Evolutionary conservation across 1,140 invertebrate genomes (phyloP).

Genomic region (Hirudo medicinalis): DNA sequence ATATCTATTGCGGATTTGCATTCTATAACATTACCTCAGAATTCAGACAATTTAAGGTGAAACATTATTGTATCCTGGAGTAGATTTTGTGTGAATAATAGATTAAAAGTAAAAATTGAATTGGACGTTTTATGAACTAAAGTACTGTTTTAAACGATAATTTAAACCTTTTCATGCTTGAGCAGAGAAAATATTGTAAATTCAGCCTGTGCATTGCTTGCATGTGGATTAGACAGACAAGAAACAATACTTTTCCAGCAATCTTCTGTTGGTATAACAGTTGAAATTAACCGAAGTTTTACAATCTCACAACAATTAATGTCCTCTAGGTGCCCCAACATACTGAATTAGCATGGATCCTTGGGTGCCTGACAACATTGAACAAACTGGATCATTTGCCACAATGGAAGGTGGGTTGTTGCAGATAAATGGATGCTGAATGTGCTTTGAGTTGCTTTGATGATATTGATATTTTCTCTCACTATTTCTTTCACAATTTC

Average conservation of each 20-base stretch:
- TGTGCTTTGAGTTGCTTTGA: too few relatives aligned
- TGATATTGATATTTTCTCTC: background rate
- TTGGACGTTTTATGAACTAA: background rate
- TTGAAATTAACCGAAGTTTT: background rate
- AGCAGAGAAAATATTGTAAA: constrained; percentile 54
- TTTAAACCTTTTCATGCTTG: constrained; percentile 15
- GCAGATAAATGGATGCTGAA: background rate
- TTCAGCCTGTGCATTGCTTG: constrained; percentile 69
- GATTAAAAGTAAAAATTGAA: constrained; percentile 13
- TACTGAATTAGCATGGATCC: constrained; percentile 73
- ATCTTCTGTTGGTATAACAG: constrained; percentile 49
- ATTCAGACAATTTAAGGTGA: constrained; percentile 51
- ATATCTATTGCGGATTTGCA: constrained; percentile 86
- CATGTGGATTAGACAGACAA: constrained; percentile 75
- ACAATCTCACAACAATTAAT: background rate
- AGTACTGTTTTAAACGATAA: too few relatives aligned
- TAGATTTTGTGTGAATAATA: background rate
- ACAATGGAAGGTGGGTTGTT: constrained; percentile 58
- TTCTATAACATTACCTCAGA: constrained; percentile 73
- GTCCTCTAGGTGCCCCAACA: constrained; percentile 49
- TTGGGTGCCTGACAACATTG: constrained; percentile 70
- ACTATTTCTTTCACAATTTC: background rate
- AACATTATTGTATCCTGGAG: background rate
- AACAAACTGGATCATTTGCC: constrained; percentile 68
- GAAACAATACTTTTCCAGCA: constrained; percentile 76